Evolutionary conservation across 2,888 invertebrate genomes (phyloP), one percentile per base, ranked within the genome.

Genomic region (Neuroscelio doddi): DNA sequence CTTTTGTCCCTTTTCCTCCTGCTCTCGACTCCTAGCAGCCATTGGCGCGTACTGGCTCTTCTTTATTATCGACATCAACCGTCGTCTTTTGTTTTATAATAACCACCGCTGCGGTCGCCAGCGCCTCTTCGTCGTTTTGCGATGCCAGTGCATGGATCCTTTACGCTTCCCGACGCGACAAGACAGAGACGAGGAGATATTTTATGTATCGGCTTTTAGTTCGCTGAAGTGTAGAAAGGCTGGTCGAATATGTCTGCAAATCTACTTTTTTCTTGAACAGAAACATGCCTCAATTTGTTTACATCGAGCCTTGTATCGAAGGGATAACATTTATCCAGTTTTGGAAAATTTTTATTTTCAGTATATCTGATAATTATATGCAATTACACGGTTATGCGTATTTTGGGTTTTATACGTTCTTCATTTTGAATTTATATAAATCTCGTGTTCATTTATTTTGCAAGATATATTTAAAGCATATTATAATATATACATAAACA

Each of bases 31-130:
- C 50, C 46, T 55, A 41, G 51, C 68, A 46, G 59, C 61, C 62
- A 61, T 68, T 56, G 68, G 70, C 77, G 74, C 76, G 75, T 71
- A 76, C 73, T 59, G 44, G 49, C 72, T 76, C 80, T 82, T 80
- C 80, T 82, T 81, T 81, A 82, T 81, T 81, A 81, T 80, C 81
- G 78, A 75, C 80, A 80, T 77, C 78, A 75, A 76, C 72, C 77
- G 72, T 75, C 80, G 78, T 75, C 82, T 82, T 82, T 81, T 82
- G 81, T 82, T 80, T 82, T 82, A 82, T 81, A 82, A 82, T 82
- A 82, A 82, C 80, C 77, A 76, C 76, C 70, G 72, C 74, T 75
- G 75, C 71, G 75, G 75, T 77, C 71, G 69, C 69, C 53, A 39
- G 46, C 63, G 53, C 58, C 61, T 69, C 61, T 64, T 68, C 51